These are phyloP conservation scores for Drosophila arawakana DNA, from an alignment of 1,140 invertebrate genomes.

Conservation along the genomic window DNA sequence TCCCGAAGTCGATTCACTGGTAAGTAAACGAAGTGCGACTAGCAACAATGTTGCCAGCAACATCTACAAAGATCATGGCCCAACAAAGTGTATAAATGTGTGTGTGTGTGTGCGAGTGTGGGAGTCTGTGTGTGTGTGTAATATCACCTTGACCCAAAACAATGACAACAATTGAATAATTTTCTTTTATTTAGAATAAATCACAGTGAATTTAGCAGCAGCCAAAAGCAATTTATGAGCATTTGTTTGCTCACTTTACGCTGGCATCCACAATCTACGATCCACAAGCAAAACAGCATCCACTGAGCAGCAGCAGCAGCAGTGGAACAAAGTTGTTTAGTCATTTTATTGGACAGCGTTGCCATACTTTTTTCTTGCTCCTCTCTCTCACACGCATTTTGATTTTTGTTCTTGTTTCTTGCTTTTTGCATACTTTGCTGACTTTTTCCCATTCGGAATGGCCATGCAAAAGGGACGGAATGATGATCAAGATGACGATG, in stretches of 20 bases:
- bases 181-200: constrained; percentile 83
- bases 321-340: constrained; percentile 71
- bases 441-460: constrained; percentile 36
- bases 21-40: constrained; percentile 87
- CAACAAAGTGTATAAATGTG: constrained; percentile 17
- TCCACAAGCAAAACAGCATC: constrained; percentile 1
- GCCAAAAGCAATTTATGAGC: constrained; percentile 71
- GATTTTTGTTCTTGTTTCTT: constrained; percentile 10
- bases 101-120: constrained; percentile 26
- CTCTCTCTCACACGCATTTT: constrained; percentile 48
- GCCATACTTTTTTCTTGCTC: constrained; percentile 59
- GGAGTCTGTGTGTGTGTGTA: constrained; percentile 12
- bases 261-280: background rate
- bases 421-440: constrained; percentile 28
- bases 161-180: constrained; percentile 81
- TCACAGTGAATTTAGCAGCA: constrained; percentile 77
- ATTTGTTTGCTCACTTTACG: constrained; percentile 52
- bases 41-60: constrained; percentile 69
- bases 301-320: constrained; percentile 8
- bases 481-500: background rate
- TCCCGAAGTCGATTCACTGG: constrained; percentile 98
- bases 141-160: constrained; percentile 80
- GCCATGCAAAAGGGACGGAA: constrained; percentile 6
- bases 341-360: constrained; percentile 78
- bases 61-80: constrained; percentile 68